Evolutionary conservation across 2,113 vertebrate genomes (phyloP).

Genomic region (Galbula dea): DNA sequence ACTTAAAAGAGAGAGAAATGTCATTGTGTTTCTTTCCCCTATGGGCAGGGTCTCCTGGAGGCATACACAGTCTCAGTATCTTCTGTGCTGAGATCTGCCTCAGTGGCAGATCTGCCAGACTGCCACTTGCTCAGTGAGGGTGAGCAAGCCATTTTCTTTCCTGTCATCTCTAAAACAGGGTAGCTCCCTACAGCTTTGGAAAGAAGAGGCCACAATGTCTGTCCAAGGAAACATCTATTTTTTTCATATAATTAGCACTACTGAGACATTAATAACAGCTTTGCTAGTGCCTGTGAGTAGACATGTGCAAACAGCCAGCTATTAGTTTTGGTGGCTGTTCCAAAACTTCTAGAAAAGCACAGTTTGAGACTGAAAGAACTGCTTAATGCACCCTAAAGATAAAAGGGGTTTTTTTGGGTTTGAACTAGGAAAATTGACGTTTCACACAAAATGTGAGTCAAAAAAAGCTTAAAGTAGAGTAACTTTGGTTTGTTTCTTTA

Average conservation of each 20-base stretch:
- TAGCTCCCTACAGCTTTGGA: background rate
- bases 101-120: background rate
- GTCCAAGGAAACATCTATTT: background rate
- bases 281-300: background rate
- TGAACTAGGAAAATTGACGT: background rate
- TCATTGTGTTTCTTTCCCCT: background rate
- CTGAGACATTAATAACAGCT: background rate
- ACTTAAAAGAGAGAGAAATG: background rate
- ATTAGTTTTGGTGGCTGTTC: background rate
- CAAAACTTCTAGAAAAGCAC: background rate
- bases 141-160: background rate
- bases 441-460: background rate
- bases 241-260: background rate
- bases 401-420: background rate
- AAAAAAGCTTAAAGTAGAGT: background rate
- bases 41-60: background rate
- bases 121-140: background rate
- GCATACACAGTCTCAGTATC: background rate
- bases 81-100: background rate
- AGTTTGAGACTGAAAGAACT: background rate
- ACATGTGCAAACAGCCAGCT: background rate
- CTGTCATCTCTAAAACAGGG: background rate
- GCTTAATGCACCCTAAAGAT: background rate
- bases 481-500: background rate
- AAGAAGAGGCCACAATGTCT: background rate